A percentile compares a stretch with the other conserved stretches of the same genome.
These are phyloP conservation scores for Drosophila arizonae DNA, from an alignment of 1,140 invertebrate genomes.

Conservation along the genomic window DNA sequence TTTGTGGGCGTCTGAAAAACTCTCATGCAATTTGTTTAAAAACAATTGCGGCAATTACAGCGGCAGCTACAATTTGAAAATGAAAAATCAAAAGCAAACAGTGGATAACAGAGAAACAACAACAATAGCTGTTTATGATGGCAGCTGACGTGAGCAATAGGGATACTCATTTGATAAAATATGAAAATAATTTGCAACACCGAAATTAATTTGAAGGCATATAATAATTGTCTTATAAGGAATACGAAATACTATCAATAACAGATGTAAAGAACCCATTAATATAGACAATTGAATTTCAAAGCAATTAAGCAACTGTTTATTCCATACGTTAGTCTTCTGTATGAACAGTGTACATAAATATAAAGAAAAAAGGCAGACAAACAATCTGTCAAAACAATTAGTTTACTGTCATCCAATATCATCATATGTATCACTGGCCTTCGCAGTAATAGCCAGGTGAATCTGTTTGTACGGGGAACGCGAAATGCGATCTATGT, in stretches of 20 bases:
- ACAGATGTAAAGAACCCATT: neutral
- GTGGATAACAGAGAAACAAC: neutral
- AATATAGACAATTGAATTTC: neutral
- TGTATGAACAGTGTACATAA: neutral
- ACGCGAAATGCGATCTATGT: constrained; percentile 3
- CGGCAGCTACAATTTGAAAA: neutral
- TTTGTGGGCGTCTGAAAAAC: constrained; percentile 41
- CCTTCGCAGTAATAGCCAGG: constrained; percentile 7
- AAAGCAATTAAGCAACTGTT: neutral
- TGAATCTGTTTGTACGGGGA: constrained; percentile 8
- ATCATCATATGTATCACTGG: neutral
- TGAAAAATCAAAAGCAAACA: constrained; percentile 3
- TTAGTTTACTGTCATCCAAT: constrained; percentile 11
- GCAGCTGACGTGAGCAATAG: neutral
- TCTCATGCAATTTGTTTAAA: constrained; percentile 36
- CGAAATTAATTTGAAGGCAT: neutral
- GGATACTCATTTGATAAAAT: neutral
- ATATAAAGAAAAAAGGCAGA: neutral
- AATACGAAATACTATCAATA: neutral
- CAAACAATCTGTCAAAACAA: constrained; percentile 7
- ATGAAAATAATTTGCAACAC: neutral
- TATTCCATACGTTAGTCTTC: constrained; percentile 2
- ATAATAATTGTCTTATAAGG: neutral
- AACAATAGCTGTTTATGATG: neutral
- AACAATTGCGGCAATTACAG: constrained; percentile 42